phyloP scores from a whole-genome alignment of 2,113 vertebrate species.

The Lathamus discolor region DNA sequence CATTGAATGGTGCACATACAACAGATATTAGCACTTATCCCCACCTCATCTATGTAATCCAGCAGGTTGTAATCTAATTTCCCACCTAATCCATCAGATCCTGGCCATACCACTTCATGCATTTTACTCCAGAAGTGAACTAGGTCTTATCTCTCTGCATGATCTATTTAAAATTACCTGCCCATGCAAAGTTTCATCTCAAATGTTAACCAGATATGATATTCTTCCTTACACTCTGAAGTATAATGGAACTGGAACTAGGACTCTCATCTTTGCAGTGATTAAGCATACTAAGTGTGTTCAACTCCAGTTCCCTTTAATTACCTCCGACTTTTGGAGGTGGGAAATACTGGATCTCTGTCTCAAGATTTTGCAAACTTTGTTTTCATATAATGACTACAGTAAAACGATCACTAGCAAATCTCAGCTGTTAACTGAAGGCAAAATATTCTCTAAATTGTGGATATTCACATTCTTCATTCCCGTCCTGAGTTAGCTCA shows the following conservation, averaged over 20 bases:
- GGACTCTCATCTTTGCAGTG: not conserved
- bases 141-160: not conserved
- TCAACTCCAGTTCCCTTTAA: not conserved
- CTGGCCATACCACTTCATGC: not conserved
- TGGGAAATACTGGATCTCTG: not conserved
- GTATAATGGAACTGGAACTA: accelerated
- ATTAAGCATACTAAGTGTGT: not conserved
- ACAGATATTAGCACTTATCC: not conserved
- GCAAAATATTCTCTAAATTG: not conserved
- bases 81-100: not conserved
- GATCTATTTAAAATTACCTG: not conserved
- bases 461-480: not conserved
- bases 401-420: not conserved
- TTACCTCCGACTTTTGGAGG: not conserved
- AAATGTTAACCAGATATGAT: not conserved
- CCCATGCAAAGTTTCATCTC: not conserved
- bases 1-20: not conserved
- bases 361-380: not conserved
- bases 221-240: not conserved
- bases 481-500: not conserved
- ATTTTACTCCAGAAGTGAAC: not conserved
- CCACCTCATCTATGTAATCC: not conserved
- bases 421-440: not conserved
- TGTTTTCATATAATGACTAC: not conserved
- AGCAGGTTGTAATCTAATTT: not conserved